A percentile compares a stretch with the other conserved stretches of the same genome.
Conservation (phyloP, 2,797 vertebrate species). For the Chrosomus eos region DNA sequence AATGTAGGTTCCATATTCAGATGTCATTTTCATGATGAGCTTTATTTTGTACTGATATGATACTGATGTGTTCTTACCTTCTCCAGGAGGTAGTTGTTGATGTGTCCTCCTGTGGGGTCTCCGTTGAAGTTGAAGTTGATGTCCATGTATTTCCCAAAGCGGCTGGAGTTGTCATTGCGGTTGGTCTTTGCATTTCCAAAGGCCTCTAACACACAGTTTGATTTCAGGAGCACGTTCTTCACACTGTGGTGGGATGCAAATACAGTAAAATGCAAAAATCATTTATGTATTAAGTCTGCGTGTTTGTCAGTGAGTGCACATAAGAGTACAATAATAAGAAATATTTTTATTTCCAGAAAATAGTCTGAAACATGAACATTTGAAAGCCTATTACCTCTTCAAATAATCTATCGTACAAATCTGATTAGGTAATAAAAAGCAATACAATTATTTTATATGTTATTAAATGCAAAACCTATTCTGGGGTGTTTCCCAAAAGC, state of each 20-base stretch:
- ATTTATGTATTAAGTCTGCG: not conserved
- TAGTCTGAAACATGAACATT: not conserved
- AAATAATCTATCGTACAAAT: not conserved
- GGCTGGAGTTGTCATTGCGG: conserved; percentile 94
- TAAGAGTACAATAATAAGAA: not conserved
- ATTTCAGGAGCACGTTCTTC: conserved; percentile 90
- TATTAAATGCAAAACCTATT: not conserved
- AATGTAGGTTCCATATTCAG: not conserved
- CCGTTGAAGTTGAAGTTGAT: conserved; percentile 98
- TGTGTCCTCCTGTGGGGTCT: conserved; percentile 90
- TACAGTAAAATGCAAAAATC: not conserved
- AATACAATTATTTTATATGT: not conserved
- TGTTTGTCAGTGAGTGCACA: not conserved
- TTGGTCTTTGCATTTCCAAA: conserved; percentile 94
- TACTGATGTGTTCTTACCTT: conserved; percentile 79
- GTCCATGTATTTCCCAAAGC: conserved; percentile 97
- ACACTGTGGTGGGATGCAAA: conserved; percentile 71
- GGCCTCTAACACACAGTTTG: conserved; percentile 92
- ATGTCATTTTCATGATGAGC: not conserved
- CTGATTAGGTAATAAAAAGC: not conserved
- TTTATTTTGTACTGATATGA: not conserved
- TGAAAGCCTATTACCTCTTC: not conserved
- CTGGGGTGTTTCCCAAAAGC: not conserved
- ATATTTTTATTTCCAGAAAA: not conserved
- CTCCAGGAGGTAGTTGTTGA: conserved; percentile 95